These are phyloP conservation scores for Siphlonurus alternatus DNA, from an alignment of 2,888 invertebrate species.

Conservation along the genomic window DNA sequence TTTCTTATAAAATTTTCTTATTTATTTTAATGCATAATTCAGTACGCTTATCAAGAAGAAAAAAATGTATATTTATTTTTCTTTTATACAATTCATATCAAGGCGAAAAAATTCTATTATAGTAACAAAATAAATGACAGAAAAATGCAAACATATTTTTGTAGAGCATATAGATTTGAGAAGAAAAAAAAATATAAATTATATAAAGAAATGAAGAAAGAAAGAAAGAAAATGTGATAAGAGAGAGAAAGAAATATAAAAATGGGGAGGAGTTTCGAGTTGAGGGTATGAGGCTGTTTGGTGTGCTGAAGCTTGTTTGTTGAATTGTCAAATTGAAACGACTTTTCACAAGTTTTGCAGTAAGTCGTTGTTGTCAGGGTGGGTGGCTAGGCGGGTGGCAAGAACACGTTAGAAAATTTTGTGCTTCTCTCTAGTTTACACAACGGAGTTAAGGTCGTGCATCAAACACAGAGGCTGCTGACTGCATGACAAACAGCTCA, in stretches of 20 bases:
- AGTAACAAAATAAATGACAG: not conserved
- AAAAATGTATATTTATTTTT: not conserved
- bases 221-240: not conserved
- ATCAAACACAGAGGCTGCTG: too few species aligned
- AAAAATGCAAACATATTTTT: not conserved
- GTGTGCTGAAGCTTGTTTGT: not conserved
- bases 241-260: too few species aligned
- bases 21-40: not conserved
- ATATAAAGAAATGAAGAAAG: not conserved
- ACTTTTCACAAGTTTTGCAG: not conserved
- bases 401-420: too few species aligned
- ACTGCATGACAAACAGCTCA: too few species aligned
- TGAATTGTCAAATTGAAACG: not conserved
- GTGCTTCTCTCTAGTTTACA: too few species aligned
- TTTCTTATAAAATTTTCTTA: not conserved
- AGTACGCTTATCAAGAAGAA: not conserved
- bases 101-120: not conserved
- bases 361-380: too few species aligned
- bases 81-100: not conserved
- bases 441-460: too few species aligned
- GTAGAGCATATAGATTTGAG: too few species aligned
- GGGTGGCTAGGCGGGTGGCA: too few species aligned
- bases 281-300: too few species aligned
- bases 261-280: too few species aligned
- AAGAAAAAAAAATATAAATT: too few species aligned